phyloP scores from a whole-genome alignment of 2,888 invertebrate genomes.

The Laspeyria flexula region DNA sequence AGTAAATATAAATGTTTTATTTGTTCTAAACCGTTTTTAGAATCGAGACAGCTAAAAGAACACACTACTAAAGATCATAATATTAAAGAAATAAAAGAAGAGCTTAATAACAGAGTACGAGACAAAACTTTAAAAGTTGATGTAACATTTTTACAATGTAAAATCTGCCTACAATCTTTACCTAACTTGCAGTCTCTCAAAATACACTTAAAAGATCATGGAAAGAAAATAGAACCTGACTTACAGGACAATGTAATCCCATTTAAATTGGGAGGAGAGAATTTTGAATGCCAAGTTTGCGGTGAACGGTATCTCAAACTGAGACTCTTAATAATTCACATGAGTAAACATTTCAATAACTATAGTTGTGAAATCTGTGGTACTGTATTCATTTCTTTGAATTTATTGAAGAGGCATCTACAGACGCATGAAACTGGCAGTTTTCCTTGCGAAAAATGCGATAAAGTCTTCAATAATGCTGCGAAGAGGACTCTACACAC shows the following conservation, averaged over 20 bases:
- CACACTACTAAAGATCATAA: conserved; percentile 56
- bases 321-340: conserved; percentile 68
- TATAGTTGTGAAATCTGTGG: conserved; percentile 76
- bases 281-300: conserved; percentile 70
- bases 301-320: conserved; percentile 61
- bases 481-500: conserved; percentile 63
- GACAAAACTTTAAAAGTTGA: conserved; percentile 71
- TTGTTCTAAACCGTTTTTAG: conserved; percentile 59
- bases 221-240: conserved; percentile 54
- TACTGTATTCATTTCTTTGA: conserved; percentile 61
- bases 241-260: conserved; percentile 70
- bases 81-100: conserved; percentile 54
- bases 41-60: conserved; percentile 53
- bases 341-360: conserved; percentile 75
- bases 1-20: conserved; percentile 73
- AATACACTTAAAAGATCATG: conserved; percentile 63
- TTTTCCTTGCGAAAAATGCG: conserved; percentile 70
- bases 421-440: conserved; percentile 64
- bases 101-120: conserved; percentile 56
- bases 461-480: conserved; percentile 68
- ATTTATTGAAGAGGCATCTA: conserved; percentile 61
- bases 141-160: conserved; percentile 62
- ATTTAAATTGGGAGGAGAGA: conserved; percentile 61
- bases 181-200: conserved; percentile 56
- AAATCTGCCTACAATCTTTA: conserved; percentile 55